A percentile compares a stretch with the other conserved stretches of the same genome.
phyloP scores from a whole-genome alignment of 2,113 vertebrate genomes.

The Litocranius walleri region DNA sequence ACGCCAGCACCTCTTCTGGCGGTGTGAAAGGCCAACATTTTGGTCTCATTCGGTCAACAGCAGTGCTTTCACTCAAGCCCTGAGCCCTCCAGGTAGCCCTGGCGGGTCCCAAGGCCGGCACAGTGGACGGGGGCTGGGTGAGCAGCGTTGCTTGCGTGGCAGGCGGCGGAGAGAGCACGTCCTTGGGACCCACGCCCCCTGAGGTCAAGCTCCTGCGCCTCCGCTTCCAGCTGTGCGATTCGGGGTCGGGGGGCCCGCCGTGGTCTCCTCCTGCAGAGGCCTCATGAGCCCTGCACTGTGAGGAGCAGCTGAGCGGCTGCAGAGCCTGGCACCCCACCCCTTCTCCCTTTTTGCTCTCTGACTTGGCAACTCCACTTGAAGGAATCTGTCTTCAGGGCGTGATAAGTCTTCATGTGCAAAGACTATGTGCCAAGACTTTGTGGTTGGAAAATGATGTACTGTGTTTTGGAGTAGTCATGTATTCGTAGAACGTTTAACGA shows the following conservation, averaged over 20 bases:
- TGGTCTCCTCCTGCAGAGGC: neutral
- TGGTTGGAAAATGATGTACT: neutral
- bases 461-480: neutral
- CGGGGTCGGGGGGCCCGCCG: no score
- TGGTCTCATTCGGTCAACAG: neutral
- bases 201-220: fast-evolving
- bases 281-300: neutral
- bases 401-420: neutral
- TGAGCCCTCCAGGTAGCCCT: neutral
- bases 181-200: no score
- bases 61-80: neutral
- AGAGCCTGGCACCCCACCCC: fast-evolving
- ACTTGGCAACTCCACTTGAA: neutral
- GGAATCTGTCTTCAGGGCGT: neutral
- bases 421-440: neutral
- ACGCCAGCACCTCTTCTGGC: neutral
- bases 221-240: neutral
- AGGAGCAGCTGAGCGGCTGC: neutral
- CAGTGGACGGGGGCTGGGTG: fast-evolving
- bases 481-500: neutral
- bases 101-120: fast-evolving
- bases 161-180: fast-evolving
- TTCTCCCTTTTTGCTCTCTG: neutral
- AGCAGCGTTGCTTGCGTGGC: fast-evolving
- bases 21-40: neutral